These are phyloP conservation scores for Seira sanloemensis DNA, from an alignment of 2,888 invertebrate genomes.

Conservation along the genomic window DNA sequence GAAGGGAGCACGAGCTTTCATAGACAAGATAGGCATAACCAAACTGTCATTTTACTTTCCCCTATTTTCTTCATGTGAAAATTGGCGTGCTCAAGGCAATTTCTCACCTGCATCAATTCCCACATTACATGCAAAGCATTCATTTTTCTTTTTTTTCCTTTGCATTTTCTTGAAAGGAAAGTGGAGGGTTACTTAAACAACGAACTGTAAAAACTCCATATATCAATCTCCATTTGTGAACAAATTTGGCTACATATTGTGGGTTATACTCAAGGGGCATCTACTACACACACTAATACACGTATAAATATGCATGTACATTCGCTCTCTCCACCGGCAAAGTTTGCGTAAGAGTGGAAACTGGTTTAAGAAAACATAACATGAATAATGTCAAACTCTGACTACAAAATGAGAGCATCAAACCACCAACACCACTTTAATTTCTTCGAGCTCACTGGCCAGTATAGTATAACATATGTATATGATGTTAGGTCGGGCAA, in stretches of 20 bases:
- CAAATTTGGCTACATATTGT: no score
- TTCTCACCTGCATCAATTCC: slow-evolving; percentile 63
- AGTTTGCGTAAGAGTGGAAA: no score
- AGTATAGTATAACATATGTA: no score
- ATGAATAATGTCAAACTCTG: no score
- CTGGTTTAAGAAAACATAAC: no score
- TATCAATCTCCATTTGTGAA: background rate
- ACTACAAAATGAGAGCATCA: no score
- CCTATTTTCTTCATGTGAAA: slow-evolving; percentile 21
- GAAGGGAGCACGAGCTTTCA: background rate
- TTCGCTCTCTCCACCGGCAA: no score
- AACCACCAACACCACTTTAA: no score
- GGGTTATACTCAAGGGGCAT: no score
- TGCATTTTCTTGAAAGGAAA: slow-evolving; percentile 13
- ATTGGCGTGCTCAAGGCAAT: slow-evolving; percentile 50
- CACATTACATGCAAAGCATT: slow-evolving; percentile 59
- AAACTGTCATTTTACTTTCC: slow-evolving; percentile 47
- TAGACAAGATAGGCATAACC: slow-evolving; percentile 33
- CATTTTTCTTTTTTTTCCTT: slow-evolving; percentile 33
- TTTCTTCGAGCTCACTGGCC: no score
- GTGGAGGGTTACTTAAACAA: background rate
- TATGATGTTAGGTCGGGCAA: background rate
- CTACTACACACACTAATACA: no score
- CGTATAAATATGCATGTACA: no score
- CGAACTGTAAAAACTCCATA: background rate